These are phyloP conservation scores for Stenodema calcarata DNA, from an alignment of 2,888 invertebrate genomes.

Conservation along the genomic window DNA sequence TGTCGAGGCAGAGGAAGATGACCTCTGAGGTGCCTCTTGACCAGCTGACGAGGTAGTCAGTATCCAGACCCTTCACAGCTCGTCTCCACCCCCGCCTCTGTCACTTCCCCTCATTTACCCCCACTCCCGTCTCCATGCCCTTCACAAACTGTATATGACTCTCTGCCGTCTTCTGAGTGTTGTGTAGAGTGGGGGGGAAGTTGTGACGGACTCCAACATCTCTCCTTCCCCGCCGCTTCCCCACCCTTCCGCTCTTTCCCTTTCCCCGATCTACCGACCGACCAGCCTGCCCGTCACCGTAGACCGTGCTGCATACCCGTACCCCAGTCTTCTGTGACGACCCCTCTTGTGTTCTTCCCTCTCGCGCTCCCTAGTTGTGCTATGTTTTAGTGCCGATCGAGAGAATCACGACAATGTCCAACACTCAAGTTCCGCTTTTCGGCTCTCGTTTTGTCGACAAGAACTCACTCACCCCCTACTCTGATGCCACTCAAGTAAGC, in stretches of 20 bases:
- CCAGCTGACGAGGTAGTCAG: neutral
- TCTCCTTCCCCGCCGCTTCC: neutral
- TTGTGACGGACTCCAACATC: constrained; percentile 9
- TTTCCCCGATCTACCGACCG: neutral
- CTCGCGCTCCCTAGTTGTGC: neutral
- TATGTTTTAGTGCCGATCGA: constrained; percentile 21
- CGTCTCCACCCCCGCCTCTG: neutral
- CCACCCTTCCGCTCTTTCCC: neutral
- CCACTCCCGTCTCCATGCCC: neutral
- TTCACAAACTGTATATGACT: neutral
- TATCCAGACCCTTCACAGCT: neutral
- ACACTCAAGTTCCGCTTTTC: constrained; percentile 70
- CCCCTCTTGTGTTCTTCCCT: neutral
- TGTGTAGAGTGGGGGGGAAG: neutral
- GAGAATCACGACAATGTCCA: neutral
- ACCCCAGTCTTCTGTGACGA: constrained; percentile 3
- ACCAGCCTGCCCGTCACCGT: neutral
- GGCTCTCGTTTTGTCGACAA: constrained; percentile 90
- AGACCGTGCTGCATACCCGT: neutral
- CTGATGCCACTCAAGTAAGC: constrained; percentile 94
- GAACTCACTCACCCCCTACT: constrained; percentile 92
- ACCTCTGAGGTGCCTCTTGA: neutral
- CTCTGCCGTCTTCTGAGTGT: no score
- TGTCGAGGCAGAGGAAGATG: neutral
- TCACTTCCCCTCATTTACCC: neutral